phyloP scores from a whole-genome alignment of 2,113 vertebrate genomes.

The Perca fluviatilis region DNA sequence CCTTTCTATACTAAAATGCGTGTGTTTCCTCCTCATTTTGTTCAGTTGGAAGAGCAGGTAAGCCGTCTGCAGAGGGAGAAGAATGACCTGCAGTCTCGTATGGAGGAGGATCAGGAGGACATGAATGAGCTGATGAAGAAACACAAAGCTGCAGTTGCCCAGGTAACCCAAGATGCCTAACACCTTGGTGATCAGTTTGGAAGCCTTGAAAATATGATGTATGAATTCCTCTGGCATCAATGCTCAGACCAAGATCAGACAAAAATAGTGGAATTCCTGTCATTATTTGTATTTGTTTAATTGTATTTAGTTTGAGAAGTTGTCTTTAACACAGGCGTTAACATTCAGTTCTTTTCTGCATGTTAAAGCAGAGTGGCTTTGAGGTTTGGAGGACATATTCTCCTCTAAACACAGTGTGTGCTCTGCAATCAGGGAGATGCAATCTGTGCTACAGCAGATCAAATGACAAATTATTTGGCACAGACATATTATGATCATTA shows the following conservation, averaged over 20 bases:
- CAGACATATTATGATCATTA: constrained; percentile 7
- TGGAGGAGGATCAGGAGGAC: constrained; percentile 99
- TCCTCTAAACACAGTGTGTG: constrained; percentile 44
- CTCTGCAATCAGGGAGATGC: constrained; percentile 35
- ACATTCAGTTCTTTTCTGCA: constrained; percentile 24
- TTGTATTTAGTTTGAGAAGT: background rate
- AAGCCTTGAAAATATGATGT: background rate
- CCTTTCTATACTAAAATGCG: constrained; percentile 39
- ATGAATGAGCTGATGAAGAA: constrained; percentile 99
- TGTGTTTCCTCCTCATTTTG: constrained; percentile 34
- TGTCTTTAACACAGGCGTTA: background rate
- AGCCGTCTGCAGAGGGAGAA: constrained; percentile 97
- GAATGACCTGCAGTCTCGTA: constrained; percentile 95
- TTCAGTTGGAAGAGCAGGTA: constrained; percentile 96
- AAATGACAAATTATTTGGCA: constrained; percentile 50
- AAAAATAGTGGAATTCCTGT: background rate
- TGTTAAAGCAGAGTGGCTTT: constrained; percentile 33
- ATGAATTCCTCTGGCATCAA: background rate
- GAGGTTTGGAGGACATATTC: constrained; percentile 55
- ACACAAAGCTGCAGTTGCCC: constrained; percentile 95
- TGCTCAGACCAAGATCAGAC: background rate
- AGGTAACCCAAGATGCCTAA: constrained; percentile 83
- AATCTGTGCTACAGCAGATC: constrained; percentile 62
- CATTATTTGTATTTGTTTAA: background rate
- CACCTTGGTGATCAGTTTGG: constrained; percentile 2